These are phyloP conservation scores for Drosophila mauritiana DNA, from an alignment of 1,140 invertebrate genomes.

Conservation along the genomic window DNA sequence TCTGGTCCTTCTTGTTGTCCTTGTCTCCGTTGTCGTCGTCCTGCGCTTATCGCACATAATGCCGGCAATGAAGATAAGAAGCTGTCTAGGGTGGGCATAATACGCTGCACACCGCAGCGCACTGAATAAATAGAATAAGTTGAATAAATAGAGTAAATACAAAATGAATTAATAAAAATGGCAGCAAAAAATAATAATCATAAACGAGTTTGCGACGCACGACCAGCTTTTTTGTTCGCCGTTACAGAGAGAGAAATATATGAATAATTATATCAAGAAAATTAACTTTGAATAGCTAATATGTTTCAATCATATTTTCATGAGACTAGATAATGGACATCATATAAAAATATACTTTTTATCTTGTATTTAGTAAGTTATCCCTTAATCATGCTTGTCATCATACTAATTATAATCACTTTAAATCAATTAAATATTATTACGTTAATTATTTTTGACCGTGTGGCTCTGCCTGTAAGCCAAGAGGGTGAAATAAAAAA, in stretches of 20 bases:
- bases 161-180: constrained; percentile 78
- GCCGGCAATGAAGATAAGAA: constrained; percentile 80
- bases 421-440: too few species aligned
- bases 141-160: constrained; percentile 65
- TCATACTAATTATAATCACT: too few species aligned
- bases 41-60: constrained; percentile 76
- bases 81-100: constrained; percentile 59
- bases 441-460: neutral
- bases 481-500: constrained; percentile 35
- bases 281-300: too few species aligned
- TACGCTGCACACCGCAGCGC: constrained; percentile 6
- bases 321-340: too few species aligned
- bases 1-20: too few species aligned
- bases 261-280: too few species aligned
- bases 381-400: too few species aligned
- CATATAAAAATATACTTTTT: too few species aligned
- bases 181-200: constrained; percentile 57
- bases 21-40: constrained; percentile 34
- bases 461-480: constrained; percentile 50
- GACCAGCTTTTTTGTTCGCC: constrained; percentile 46
- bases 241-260: neutral
- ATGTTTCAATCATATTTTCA: too few species aligned
- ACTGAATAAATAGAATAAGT: neutral
- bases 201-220: constrained; percentile 62
- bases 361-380: too few species aligned